Base-by-base conservation (phyloP, 1,140 invertebrate species). In the Wasmannia auropunctata region DNA sequence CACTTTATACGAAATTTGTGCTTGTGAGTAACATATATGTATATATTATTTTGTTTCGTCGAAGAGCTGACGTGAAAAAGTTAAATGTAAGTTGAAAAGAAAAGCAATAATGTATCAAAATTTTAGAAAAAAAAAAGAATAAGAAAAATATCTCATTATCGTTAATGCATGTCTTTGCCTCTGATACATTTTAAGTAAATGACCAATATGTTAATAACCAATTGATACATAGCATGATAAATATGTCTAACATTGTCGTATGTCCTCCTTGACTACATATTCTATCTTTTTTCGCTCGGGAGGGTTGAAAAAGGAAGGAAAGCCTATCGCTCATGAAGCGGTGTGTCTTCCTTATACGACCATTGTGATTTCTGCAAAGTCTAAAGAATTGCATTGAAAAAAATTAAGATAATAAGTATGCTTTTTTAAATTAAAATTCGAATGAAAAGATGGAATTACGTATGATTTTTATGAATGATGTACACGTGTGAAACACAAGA, bases 351-450 rank as follows among this genome's bases (percentile, higher is more conserved):
- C 76, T 67, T 80, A 80, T 37, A 67, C 76, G 76, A 80, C 76
- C 76, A 80, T 80, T 80, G 76, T 80, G 76, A 80, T 69, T 80
- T 80, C 76, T 80, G 76, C 62, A 80, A 80, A 80, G 76, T 80
- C 76, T 80, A 80, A 80, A 79, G 76, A 79, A 80, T 67, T 67
- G 76, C 76, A 80, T 80, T 67, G 76, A 80, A 80, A 80, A 69
- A 80, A 80, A 80, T 80, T 80, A 80, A 67, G 43, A 69, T 80
- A 51, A 80, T 69, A 80, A 51, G 43, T 79, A 67, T 80, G n/a
- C 37, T 79, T 43, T 34, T 54, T 54, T n/a, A n/a, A 54, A 74
- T 72, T 49, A 65, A 79, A 51, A 69, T 80, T 51, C 8, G 46
- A 79, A 67, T 79, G n/a, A 79, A 0, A 54, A 7, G 22, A 80